A percentile compares a stretch with the other conserved stretches of the same genome.
These are phyloP conservation scores for Lampris incognitus DNA, from an alignment of 2,113 vertebrate genomes.

Conservation along the genomic window DNA sequence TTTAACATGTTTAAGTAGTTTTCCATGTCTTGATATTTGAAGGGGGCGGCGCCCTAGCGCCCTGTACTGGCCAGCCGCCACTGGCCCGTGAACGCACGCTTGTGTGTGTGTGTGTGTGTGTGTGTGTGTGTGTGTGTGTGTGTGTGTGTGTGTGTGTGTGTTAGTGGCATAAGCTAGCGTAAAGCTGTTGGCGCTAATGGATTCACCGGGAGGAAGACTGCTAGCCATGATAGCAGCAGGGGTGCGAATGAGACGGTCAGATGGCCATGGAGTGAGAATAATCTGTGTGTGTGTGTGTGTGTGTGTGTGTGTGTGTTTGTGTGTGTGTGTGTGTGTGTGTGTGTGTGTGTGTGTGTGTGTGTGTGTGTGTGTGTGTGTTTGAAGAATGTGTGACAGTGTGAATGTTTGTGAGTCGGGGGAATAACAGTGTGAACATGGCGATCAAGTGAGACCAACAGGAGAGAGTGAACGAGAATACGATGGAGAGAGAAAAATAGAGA, in stretches of 20 bases:
- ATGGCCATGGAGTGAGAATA: not conserved
- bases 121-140: constrained; percentile 17
- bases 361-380: constrained; percentile 8
- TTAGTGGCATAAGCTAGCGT: not conserved
- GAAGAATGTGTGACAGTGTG: constrained; percentile 1
- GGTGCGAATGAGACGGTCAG: constrained; percentile 61
- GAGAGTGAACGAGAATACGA: constrained; percentile 43
- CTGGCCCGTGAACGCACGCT: not conserved
- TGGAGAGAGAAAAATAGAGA: constrained; percentile 9
- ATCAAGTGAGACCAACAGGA: constrained; percentile 61
- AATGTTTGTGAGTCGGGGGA: constrained; percentile 32
- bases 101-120: constrained; percentile 25
- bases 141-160: not conserved
- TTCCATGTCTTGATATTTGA: too few species aligned
- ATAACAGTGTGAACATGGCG: constrained; percentile 64
- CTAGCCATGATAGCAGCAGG: constrained; percentile 68
- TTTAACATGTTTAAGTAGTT: too few species aligned
- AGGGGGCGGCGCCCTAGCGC: too few species aligned
- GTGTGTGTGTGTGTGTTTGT: not conserved
- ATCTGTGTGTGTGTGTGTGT: constrained; percentile 4
- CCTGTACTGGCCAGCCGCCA: too few species aligned
- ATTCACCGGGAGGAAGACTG: constrained; percentile 62
- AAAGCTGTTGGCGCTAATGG: constrained; percentile 58
- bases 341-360: constrained; percentile 11
- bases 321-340: not conserved